These are phyloP conservation scores for Crossocerus cetratus DNA, from an alignment of 2,888 invertebrate species.

Conservation along the genomic window DNA sequence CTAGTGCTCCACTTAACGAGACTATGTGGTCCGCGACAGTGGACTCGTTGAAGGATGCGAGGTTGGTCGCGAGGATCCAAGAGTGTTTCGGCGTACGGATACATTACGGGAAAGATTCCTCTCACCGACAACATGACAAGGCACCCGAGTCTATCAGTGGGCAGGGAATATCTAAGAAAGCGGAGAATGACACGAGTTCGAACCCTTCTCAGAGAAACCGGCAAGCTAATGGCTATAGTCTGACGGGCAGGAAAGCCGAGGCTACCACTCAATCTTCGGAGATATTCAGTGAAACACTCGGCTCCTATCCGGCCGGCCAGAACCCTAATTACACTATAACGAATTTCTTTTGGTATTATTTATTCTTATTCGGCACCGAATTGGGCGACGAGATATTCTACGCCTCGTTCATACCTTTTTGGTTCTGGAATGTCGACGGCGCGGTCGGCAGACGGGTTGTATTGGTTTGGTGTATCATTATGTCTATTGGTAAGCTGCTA, in stretches of 20 bases:
- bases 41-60: slow-evolving; percentile 86
- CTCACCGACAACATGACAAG: too few species aligned
- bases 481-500: slow-evolving; percentile 86
- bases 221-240: slow-evolving; percentile 42
- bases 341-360: slow-evolving; percentile 89
- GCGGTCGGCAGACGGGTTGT: slow-evolving; percentile 90
- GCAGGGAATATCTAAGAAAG: neutral
- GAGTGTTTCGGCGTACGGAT: slow-evolving; percentile 86
- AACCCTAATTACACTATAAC: slow-evolving; percentile 79
- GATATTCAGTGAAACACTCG: slow-evolving; percentile 8
- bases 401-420: slow-evolving; percentile 93
- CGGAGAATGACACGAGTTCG: neutral
- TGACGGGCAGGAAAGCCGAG: slow-evolving; percentile 10
- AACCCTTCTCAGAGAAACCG: slow-evolving; percentile 8
- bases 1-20: neutral
- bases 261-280: slow-evolving; percentile 51
- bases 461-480: slow-evolving; percentile 88
- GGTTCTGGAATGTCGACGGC: slow-evolving; percentile 96
- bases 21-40: slow-evolving; percentile 74
- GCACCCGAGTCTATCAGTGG: neutral
- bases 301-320: slow-evolving; percentile 56
- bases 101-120: slow-evolving; percentile 42
- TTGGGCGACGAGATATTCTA: slow-evolving; percentile 95
- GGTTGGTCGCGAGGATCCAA: slow-evolving; percentile 88
- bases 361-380: slow-evolving; percentile 91